Evolutionary conservation across 2,888 invertebrate genomes (phyloP), one percentile per base, ranked within the genome.

Genomic region (Cosmia pyralina): DNA sequence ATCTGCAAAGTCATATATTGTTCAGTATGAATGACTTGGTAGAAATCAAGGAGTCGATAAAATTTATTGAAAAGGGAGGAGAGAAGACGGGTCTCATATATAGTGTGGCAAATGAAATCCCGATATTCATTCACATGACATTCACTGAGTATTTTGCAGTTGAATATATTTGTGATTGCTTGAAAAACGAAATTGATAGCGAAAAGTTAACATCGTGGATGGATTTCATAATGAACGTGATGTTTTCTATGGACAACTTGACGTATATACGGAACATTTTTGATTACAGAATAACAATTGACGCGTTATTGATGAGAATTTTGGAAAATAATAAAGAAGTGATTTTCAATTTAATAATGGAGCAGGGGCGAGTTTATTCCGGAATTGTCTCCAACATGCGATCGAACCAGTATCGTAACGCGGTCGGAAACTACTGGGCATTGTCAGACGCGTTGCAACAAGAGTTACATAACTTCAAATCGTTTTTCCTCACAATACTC

Each of bases 1-100:
- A 62, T n/a, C 0, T 17, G 11, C 11, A 59, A 7, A 60, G 19
- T 28, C 22, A 41, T 2, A 38, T 13, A 50, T 10, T 79, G 15
- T 79, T 79, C 34, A 73, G 8, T 41, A 17, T 2, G 7, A 22
- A 57, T 55, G 73, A 79, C 48, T 55, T 79, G 11, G 46, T 68
- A 41, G 67, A 65, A 38, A 69, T 79, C 17, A 63, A 77, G 17
- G n/a, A 69, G 11, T 55, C 13, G 2, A 53, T 79, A 15, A 46
- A 52, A 15, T 41, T 46, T 0, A 66, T 82, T 8, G 57, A 79
- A 72, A 58, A n/a, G 1, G 80, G 77, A 19, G 58, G 53, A 34
- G 80, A 82, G 13, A 77, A 79, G 17, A 72, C 83, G 1, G 83
- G 83, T 0, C 48, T 82, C 19, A 69, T 82, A 19, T 66, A 73